Evolutionary conservation across 2,113 vertebrate species (phyloP), one percentile per base, ranked within the genome.

Genomic region (Orientallactaga bullata): DNA sequence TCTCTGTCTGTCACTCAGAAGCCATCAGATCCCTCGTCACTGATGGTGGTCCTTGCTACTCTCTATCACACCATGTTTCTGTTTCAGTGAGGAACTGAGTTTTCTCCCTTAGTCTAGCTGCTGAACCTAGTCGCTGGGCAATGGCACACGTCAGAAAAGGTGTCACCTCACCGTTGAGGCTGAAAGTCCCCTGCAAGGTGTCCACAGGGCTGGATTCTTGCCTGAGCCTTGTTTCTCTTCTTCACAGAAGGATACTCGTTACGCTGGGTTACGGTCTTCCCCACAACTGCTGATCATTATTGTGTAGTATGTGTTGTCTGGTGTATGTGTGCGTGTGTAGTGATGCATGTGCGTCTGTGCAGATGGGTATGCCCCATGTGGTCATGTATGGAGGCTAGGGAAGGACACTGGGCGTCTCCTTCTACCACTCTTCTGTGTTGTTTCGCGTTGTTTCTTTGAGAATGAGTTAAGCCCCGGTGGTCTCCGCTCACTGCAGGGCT

Each of bases 121-220:
- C 13, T 3, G 10, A 35, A 0, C 4, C 1, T 0, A 16, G 32
- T 8, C 18, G 0, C 55, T 0, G n/a, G 26, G 58, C 1, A 3
- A 8, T 18, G 23, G 3, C 0, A 16, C 0, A 16, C 9, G 2
- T 0, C 35, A 18, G 80, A 26, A 1, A 1, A 4, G 0, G 0
- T 2, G 4, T 4, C 32, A 17, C 9, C 32, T 68, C 23, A 0
- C 30, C 2, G 21, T 15, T 35, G 80, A 68, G 32, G 28, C 42
- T 2, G 6, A 42, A 30, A 16, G 65, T 18, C 32, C 37, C 8
- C 1, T 47, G 2, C 10, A 12, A 15, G 71, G 30, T 0, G 15
- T 20, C 20, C 0, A 13, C 51, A 5, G 17, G 61, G 39, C 1
- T 12, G 2, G 10, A 23, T 10, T 23, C 65, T 42, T 15, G 17